These are phyloP conservation scores for Arizona elegans DNA, from an alignment of 2,113 vertebrate species.

Conservation along the genomic window DNA sequence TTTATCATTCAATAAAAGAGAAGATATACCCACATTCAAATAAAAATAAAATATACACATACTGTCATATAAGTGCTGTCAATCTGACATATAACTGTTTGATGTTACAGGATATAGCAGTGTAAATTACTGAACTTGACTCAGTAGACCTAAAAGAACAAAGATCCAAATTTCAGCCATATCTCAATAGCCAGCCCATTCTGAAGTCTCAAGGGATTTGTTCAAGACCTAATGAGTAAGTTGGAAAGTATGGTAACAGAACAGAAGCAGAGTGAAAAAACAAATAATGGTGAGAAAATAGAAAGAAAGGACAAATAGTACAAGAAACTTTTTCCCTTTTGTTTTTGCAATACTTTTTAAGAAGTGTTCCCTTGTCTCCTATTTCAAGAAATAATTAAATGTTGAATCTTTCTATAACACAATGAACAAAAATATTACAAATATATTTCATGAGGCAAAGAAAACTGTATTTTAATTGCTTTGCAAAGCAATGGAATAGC, in stretches of 20 bases:
- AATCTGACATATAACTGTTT: background rate
- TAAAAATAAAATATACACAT: background rate
- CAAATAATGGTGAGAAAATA: background rate
- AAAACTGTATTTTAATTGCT: background rate
- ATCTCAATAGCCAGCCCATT: background rate
- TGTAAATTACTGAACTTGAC: background rate
- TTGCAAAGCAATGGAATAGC: background rate
- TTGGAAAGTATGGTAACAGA: background rate
- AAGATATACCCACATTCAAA: background rate
- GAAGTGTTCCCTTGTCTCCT: background rate
- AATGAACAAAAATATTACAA: background rate
- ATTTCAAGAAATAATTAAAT: background rate
- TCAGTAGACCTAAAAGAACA: background rate
- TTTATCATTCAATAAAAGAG: background rate
- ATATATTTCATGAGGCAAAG: background rate
- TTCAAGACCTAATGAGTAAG: background rate
- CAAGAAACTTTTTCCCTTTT: background rate
- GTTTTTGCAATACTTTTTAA: background rate
- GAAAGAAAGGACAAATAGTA: background rate
- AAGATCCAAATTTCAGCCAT: background rate
- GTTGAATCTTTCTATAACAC: background rate
- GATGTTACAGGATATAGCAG: background rate
- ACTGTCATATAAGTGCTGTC: background rate
- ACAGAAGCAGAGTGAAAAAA: background rate
- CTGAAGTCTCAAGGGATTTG: background rate